phyloP scores from a whole-genome alignment of 2,113 vertebrate genomes.

The Noturus placidus region DNA sequence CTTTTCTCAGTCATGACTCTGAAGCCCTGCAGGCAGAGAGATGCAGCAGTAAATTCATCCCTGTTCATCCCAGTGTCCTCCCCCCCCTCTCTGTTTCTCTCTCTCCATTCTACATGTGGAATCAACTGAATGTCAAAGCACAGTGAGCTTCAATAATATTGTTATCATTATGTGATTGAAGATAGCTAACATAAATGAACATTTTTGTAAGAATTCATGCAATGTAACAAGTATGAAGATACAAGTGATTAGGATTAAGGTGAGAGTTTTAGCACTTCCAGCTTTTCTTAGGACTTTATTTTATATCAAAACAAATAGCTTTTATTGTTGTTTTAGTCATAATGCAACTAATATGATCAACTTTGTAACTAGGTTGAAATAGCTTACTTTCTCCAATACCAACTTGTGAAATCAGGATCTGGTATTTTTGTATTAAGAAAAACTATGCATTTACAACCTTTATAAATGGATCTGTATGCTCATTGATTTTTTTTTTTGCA shows the following conservation, averaged over 20 bases:
- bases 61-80: slow-evolving; percentile 35
- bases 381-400: background rate
- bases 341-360: background rate
- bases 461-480: background rate
- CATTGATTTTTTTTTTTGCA: background rate
- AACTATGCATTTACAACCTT: slow-evolving; percentile 2
- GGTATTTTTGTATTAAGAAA: background rate
- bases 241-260: background rate
- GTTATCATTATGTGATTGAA: background rate
- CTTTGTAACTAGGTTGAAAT: background rate
- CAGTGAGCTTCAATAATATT: background rate
- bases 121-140: background rate
- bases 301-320: background rate
- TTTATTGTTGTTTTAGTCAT: background rate
- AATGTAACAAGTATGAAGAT: background rate
- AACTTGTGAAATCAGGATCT: background rate
- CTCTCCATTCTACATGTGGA: background rate
- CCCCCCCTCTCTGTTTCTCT: background rate
- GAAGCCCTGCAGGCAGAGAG: slow-evolving; percentile 59
- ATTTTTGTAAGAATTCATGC: background rate
- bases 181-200: background rate
- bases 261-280: background rate
- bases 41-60: slow-evolving; percentile 60
- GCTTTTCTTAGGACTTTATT: background rate
- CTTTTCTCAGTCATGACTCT: slow-evolving; percentile 62